phyloP scores from a whole-genome alignment of 2,888 invertebrate genomes.

The Drosophila kanekoi region DNA sequence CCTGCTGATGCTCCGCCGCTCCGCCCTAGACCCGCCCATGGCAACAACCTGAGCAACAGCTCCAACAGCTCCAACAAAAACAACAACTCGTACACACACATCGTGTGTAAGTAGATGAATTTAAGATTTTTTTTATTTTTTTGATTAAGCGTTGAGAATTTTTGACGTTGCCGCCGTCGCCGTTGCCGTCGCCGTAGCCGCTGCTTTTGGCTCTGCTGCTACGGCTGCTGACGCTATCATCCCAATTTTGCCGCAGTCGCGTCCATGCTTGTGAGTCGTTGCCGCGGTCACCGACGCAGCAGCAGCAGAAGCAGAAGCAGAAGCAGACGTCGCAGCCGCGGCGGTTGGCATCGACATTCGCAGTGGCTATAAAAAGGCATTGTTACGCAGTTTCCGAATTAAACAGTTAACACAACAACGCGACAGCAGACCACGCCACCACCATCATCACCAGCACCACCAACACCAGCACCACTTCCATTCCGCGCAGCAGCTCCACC shows the following conservation, averaged over 20 bases:
- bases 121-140: slow-evolving; percentile 60
- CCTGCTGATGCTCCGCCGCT: slow-evolving; percentile 47
- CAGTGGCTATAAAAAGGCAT: slow-evolving; percentile 76
- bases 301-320: slow-evolving; percentile 30
- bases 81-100: slow-evolving; percentile 28
- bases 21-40: slow-evolving; percentile 42
- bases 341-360: slow-evolving; percentile 24
- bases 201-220: slow-evolving; percentile 19
- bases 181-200: slow-evolving; percentile 15
- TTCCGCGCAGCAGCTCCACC: slow-evolving; percentile 2
- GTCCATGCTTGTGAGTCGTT: slow-evolving; percentile 38
- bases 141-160: slow-evolving; percentile 75
- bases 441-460: slow-evolving; percentile 18
- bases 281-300: slow-evolving; percentile 37
- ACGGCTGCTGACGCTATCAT: slow-evolving; percentile 42
- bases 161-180: slow-evolving; percentile 62
- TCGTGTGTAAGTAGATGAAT: slow-evolving; percentile 74
- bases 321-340: slow-evolving; percentile 31
- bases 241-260: slow-evolving; percentile 45
- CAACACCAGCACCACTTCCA: slow-evolving; percentile 8
- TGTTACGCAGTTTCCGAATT: slow-evolving; percentile 76
- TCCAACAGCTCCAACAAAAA: slow-evolving; percentile 1
- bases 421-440: slow-evolving; percentile 56
- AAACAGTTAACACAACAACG: slow-evolving; percentile 72
- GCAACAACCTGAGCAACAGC: slow-evolving; percentile 18